Conservation (phyloP, 1,140 invertebrate genomes). For the Heliothis subflexa region DNA sequence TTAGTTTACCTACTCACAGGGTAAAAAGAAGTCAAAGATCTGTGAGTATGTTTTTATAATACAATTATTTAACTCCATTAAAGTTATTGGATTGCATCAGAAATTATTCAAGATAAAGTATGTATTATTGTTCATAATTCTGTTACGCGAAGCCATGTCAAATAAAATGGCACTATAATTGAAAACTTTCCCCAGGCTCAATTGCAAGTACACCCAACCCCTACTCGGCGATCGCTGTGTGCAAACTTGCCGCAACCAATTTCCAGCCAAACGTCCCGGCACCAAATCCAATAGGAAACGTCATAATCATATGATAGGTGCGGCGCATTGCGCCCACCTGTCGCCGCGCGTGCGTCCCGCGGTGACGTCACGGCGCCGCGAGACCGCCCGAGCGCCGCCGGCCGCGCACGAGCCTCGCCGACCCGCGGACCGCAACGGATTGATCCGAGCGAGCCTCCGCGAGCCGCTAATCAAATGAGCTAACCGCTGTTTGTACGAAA, state of each 20-base stretch:
- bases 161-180: conserved; percentile 44
- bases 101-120: too few species aligned
- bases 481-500: conserved; percentile 51
- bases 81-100: too few species aligned
- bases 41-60: too few species aligned
- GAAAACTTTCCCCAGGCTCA: conserved; percentile 44
- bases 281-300: conserved; percentile 77
- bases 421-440: conserved; percentile 63
- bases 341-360: conserved; percentile 82
- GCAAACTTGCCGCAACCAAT: conserved; percentile 67
- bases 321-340: conserved; percentile 84
- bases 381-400: conserved; percentile 61
- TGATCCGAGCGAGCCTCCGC: conserved; percentile 71
- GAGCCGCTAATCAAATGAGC: conserved; percentile 64
- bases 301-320: conserved; percentile 84
- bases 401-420: conserved; percentile 57
- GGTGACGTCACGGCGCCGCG: conserved; percentile 54
- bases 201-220: conserved; percentile 47
- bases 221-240: conserved; percentile 50
- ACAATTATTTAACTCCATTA: too few species aligned
- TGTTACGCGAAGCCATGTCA: background rate
- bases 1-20: too few species aligned
- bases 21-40: too few species aligned
- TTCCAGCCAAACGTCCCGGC: conserved; percentile 63
- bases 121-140: too few species aligned